Evolutionary conservation across 2,888 invertebrate species (phyloP), one percentile per base, ranked within the genome.

Genomic region (Branchipolynoe longqiensis): DNA sequence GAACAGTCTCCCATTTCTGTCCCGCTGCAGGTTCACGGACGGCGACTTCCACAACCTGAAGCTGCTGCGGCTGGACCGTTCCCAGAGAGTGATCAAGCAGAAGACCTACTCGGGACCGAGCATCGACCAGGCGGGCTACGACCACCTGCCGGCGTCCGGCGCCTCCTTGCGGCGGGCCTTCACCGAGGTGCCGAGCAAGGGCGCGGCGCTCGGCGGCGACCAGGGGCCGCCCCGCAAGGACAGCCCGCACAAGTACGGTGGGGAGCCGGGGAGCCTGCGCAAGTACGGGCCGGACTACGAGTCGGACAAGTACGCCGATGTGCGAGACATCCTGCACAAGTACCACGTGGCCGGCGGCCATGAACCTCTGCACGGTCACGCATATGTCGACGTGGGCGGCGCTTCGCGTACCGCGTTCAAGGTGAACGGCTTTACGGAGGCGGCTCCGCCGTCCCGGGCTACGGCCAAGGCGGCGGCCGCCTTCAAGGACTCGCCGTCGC

Each of bases 1-100:
- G n/a, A n/a, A n/a, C n/a, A n/a, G n/a, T n/a, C n/a, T n/a, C n/a
- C n/a, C n/a, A n/a, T n/a, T n/a, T n/a, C n/a, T n/a, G n/a, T n/a
- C n/a, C n/a, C n/a, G 0, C 69, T 86, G 0, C 88, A 92, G 92
- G 86, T 92, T 92, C 85, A 92, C 92, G 22, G 92, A 92, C 28
- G 92, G 92, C 0, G 92, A 92, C 85, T 92, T 90, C 86, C 92
- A 92, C 83, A 90, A 92, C 83, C 85, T 92, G 81, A 92, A 92
- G 86, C 88, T 88, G 73, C 88, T 90, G 25, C 88, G 90, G 31
- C 90, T 91, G 40, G 88, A 87, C 25, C 64, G 85, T 33, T 56
- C 78, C n/a, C 87, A 90, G 22, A 89, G 90, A n/a, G 89, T 87
- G 56, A 64, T 83, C 25, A 74, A 91, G 18, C 92, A 92, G 86